Evolutionary conservation across 2,797 vertebrate genomes (phyloP).

Genomic region (Botia almorhae): DNA sequence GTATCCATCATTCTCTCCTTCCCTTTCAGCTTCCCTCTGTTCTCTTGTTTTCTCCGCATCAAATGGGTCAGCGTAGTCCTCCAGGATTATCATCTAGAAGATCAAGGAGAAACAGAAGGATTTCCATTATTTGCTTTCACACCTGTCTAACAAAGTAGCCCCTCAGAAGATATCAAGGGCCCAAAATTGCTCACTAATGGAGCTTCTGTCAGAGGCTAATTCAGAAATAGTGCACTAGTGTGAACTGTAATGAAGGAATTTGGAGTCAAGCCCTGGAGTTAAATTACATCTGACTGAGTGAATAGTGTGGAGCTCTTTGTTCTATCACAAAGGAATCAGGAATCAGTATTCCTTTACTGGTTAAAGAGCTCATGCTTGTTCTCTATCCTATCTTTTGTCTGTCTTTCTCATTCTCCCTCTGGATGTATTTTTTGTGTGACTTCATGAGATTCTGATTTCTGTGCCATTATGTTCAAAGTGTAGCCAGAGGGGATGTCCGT

Average conservation of each 20-base stretch:
- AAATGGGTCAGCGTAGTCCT: slow-evolving; percentile 94
- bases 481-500: slow-evolving; percentile 65
- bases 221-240: background rate
- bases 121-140: slow-evolving; percentile 20
- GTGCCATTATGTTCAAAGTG: slow-evolving; percentile 65
- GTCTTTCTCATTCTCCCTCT: slow-evolving; percentile 39
- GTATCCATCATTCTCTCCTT: slow-evolving; percentile 92
- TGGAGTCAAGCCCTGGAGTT: slow-evolving; percentile 2
- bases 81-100: slow-evolving; percentile 89
- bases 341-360: slow-evolving; percentile 9
- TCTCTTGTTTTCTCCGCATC: slow-evolving; percentile 91
- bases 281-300: slow-evolving; percentile 1
- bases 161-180: background rate
- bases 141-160: background rate
- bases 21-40: slow-evolving; percentile 89
- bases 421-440: slow-evolving; percentile 44
- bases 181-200: background rate
- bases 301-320: slow-evolving; percentile 15
- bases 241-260: background rate
- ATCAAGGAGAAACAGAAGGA: background rate
- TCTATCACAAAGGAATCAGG: background rate
- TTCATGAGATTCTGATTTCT: slow-evolving; percentile 56
- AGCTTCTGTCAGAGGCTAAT: background rate
- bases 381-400: slow-evolving; percentile 7
- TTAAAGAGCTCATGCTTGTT: slow-evolving; percentile 22